phyloP scores from a whole-genome alignment of 2,113 vertebrate genomes.

The Cranoglanis bouderius region DNA sequence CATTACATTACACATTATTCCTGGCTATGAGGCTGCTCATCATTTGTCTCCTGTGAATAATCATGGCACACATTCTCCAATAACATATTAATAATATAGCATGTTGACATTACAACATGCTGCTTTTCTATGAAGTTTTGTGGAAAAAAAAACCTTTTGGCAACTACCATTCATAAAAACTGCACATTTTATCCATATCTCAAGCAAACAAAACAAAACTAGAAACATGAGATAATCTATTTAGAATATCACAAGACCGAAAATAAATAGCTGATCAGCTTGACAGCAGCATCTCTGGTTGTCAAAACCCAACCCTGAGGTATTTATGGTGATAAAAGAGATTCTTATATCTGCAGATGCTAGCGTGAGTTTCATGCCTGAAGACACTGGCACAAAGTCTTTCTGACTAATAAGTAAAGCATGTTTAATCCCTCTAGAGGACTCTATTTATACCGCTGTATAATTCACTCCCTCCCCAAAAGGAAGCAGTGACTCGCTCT shows the following conservation, averaged over 20 bases:
- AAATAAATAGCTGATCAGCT: neutral
- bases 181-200: neutral
- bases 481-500: neutral
- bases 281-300: neutral
- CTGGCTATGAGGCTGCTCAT: neutral
- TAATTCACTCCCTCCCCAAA: conserved; percentile 50
- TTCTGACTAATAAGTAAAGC: conserved; percentile 57
- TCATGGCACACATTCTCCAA: neutral
- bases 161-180: neutral
- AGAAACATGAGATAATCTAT: neutral
- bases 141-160: neutral
- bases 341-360: conserved; percentile 40
- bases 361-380: conserved; percentile 39
- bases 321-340: conserved; percentile 55
- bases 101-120: neutral
- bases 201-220: neutral
- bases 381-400: conserved; percentile 44
- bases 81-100: neutral
- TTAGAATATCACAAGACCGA: neutral
- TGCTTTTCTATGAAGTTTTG: neutral
- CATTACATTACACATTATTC: neutral
- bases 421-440: conserved; percentile 55
- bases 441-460: conserved; percentile 63
- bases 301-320: conserved; percentile 43
- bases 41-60: neutral